Conservation (phyloP, 2,113 vertebrate genomes). For the Prochilodus magdalenae region DNA sequence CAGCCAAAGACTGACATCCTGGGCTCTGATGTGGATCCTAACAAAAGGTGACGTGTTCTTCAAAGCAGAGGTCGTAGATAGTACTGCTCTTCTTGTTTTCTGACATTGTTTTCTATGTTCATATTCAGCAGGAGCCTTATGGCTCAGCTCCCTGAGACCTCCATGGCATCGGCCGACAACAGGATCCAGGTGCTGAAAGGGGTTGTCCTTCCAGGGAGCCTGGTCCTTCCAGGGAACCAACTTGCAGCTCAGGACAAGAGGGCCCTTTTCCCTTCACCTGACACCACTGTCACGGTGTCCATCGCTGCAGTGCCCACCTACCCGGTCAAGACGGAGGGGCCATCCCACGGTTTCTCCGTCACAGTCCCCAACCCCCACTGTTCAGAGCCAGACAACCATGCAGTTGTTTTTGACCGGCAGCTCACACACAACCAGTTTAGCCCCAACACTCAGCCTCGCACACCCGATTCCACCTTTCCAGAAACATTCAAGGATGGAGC, state of each 20-base stretch:
- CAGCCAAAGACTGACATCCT: constrained; percentile 88
- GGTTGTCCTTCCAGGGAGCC: constrained; percentile 84
- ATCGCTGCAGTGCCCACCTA: constrained; percentile 88
- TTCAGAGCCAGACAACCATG: constrained; percentile 78
- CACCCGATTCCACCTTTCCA: constrained; percentile 94
- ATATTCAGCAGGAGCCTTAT: constrained; percentile 80
- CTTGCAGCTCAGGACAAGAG: constrained; percentile 87
- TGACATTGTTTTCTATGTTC: constrained; percentile 36
- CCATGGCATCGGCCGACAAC: constrained; percentile 83
- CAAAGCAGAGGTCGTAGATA: constrained; percentile 45
- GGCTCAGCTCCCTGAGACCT: constrained; percentile 76
- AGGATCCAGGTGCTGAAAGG: constrained; percentile 92
- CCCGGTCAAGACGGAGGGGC: constrained; percentile 91
- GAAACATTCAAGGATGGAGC: constrained; percentile 93
- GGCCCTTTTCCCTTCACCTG: constrained; percentile 86
- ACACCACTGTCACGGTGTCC: constrained; percentile 94
- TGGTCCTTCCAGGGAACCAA: constrained; percentile 85
- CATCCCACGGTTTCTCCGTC: constrained; percentile 86
- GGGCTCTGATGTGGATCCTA: constrained; percentile 91
- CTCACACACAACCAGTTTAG: constrained; percentile 86
- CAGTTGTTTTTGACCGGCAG: constrained; percentile 84
- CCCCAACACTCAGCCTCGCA: constrained; percentile 87
- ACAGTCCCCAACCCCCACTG: constrained; percentile 84
- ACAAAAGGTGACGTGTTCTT: constrained; percentile 87
- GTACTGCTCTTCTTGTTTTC: constrained; percentile 24